phyloP scores from a whole-genome alignment of 2,888 invertebrate species.

The Sphecodes monilicornis region DNA sequence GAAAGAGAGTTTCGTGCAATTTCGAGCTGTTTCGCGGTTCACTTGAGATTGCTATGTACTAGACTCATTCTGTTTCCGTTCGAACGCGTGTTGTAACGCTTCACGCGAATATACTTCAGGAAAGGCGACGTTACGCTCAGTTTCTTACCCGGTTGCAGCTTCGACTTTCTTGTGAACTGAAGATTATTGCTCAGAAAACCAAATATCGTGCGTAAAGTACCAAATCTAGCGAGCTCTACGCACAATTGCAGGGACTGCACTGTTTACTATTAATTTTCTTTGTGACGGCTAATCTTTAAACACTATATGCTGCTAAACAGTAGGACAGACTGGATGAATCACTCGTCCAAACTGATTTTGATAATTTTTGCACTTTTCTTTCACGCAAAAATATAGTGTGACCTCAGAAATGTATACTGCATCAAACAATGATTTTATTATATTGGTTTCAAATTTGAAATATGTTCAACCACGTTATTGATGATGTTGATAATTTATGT shows the following conservation, averaged over 20 bases:
- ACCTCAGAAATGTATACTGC: not conserved
- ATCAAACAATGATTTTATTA: too few species aligned
- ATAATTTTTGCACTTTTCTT: not conserved
- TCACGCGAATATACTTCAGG: conserved; percentile 25
- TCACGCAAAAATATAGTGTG: not conserved
- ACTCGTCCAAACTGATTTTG: not conserved
- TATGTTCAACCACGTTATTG: too few species aligned
- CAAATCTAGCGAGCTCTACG: conserved; percentile 37
- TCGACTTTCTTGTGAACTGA: conserved; percentile 6
- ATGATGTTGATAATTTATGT: too few species aligned
- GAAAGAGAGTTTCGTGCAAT: conserved; percentile 53
- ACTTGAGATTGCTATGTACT: conserved; percentile 37
- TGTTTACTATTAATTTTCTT: conserved; percentile 27
- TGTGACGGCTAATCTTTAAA: not conserved
- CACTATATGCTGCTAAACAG: not conserved
- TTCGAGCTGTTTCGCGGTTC: conserved; percentile 49
- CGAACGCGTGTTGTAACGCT: conserved; percentile 36
- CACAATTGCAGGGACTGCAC: not conserved
- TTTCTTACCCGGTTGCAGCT: conserved; percentile 4
- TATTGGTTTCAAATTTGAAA: too few species aligned
- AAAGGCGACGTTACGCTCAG: conserved; percentile 46
- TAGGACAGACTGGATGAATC: not conserved
- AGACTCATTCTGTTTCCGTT: conserved; percentile 24
- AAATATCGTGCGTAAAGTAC: conserved; percentile 41
- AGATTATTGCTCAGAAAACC: conserved; percentile 51